Conservation (phyloP, 2,888 invertebrate genomes). For the Amphipyra berbera region DNA sequence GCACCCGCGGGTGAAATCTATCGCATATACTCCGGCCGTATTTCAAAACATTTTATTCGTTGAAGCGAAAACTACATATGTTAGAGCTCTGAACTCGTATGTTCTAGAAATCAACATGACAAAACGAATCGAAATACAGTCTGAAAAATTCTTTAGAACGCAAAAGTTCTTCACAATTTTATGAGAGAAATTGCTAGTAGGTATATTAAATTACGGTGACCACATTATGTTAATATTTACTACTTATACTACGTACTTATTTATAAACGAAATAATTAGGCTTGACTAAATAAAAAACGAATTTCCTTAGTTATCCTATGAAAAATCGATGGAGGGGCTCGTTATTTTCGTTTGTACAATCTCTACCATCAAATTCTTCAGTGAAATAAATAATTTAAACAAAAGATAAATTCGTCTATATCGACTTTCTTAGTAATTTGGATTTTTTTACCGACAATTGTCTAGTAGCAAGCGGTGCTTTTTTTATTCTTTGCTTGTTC, state of each 20-base stretch:
- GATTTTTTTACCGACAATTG: conserved; percentile 32
- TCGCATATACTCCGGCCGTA: conserved; percentile 9
- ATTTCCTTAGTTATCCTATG: too few species aligned
- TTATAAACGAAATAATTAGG: too few species aligned
- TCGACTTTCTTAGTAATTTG: conserved; percentile 11
- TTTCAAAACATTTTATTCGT: conserved; percentile 38
- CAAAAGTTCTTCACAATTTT: background rate
- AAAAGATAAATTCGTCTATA: conserved; percentile 21
- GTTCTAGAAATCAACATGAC: conserved; percentile 9
- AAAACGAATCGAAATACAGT: background rate
- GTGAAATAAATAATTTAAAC: background rate
- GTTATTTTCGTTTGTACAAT: too few species aligned
- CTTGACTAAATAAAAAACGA: too few species aligned
- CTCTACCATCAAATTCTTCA: too few species aligned
- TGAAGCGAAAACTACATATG: conserved; percentile 13
- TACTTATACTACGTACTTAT: too few species aligned
- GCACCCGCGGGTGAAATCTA: conserved; percentile 30
- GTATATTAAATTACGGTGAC: too few species aligned
- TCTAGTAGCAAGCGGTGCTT: conserved; percentile 11
- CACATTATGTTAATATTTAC: too few species aligned
- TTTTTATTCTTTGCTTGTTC: too few species aligned
- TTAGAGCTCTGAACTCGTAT: background rate
- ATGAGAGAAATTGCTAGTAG: too few species aligned
- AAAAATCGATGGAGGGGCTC: too few species aligned
- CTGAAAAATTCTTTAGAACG: background rate